phyloP scores from a whole-genome alignment of 2,797 vertebrate species.

The Poecilia gillii region DNA sequence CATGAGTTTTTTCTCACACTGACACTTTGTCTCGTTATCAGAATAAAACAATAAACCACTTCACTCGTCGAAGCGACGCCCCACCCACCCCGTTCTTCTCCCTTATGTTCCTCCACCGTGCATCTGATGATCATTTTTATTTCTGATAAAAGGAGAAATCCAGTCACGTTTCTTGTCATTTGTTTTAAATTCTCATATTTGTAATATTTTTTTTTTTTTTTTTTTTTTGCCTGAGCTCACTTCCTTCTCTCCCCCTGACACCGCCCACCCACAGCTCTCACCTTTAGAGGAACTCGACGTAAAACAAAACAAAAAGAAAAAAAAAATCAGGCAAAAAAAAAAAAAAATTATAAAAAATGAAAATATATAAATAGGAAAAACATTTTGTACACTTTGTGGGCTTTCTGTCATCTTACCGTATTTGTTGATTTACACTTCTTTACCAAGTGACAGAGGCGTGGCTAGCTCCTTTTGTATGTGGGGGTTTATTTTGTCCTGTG shows the following conservation, averaged over 20 bases:
- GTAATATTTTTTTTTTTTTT: constrained; percentile 62
- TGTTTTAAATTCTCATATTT: constrained; percentile 87
- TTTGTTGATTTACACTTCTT: constrained; percentile 84
- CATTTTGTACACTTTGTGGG: constrained; percentile 90
- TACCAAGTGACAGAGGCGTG: constrained; percentile 84
- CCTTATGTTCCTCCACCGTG: constrained; percentile 79
- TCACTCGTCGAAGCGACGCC: constrained; percentile 71
- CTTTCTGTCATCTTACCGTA: constrained; percentile 87
- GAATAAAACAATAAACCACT: constrained; percentile 73
- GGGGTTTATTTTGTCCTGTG: constrained; percentile 96
- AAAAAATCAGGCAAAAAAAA: constrained; percentile 46
- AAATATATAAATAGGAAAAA: constrained; percentile 83
- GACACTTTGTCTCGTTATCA: constrained; percentile 80
- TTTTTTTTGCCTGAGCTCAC: constrained; percentile 64
- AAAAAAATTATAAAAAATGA: constrained; percentile 75
- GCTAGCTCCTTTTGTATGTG: constrained; percentile 83
- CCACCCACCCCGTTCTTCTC: constrained; percentile 72
- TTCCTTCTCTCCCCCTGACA: constrained; percentile 30
- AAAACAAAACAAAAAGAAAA: constrained; percentile 2
- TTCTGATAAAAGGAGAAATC: constrained; percentile 87
- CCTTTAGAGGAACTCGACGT: constrained; percentile 61
- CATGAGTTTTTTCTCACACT: constrained; percentile 79
- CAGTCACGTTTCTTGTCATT: constrained; percentile 88
- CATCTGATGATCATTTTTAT: constrained; percentile 88
- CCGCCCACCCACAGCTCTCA: constrained; percentile 53